A percentile compares a stretch with the other conserved stretches of the same genome.
Evolutionary conservation across 2,888 invertebrate species (phyloP).

Genomic region (Flexamia atlantica): DNA sequence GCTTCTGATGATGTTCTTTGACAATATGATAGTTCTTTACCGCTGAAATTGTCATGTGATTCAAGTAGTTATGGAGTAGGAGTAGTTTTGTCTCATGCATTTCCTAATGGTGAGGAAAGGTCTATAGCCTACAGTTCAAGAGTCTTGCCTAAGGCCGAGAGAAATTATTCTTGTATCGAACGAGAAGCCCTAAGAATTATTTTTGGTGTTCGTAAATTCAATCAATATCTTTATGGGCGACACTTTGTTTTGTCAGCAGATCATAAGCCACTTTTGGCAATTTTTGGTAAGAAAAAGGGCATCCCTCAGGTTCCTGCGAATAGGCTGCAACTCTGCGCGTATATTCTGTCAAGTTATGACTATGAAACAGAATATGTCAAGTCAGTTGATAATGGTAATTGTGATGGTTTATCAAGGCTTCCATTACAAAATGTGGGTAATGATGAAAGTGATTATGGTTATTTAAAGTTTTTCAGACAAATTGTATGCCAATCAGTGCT

Average conservation of each 20-base stretch:
- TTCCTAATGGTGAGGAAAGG: slow-evolving; percentile 1
- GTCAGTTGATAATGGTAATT: background rate
- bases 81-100: background rate
- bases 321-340: background rate
- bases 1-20: slow-evolving; percentile 1
- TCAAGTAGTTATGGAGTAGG: slow-evolving; percentile 11
- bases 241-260: background rate
- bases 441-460: background rate
- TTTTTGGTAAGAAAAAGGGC: slow-evolving; percentile 3
- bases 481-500: background rate
- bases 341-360: background rate
- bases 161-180: slow-evolving; percentile 8
- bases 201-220: background rate
- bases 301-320: background rate
- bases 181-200: slow-evolving; percentile 34
- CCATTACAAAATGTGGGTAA: background rate
- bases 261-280: background rate
- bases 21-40: slow-evolving; percentile 32
- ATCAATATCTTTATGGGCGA: slow-evolving; percentile 8
- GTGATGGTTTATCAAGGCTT: background rate
- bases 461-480: background rate
- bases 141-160: slow-evolving; percentile 22
- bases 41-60: slow-evolving; percentile 26
- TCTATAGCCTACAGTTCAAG: slow-evolving; percentile 22
- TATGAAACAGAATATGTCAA: background rate